These are phyloP conservation scores for Anguilla obscura DNA, from an alignment of 2,797 vertebrate species.

Conservation along the genomic window DNA sequence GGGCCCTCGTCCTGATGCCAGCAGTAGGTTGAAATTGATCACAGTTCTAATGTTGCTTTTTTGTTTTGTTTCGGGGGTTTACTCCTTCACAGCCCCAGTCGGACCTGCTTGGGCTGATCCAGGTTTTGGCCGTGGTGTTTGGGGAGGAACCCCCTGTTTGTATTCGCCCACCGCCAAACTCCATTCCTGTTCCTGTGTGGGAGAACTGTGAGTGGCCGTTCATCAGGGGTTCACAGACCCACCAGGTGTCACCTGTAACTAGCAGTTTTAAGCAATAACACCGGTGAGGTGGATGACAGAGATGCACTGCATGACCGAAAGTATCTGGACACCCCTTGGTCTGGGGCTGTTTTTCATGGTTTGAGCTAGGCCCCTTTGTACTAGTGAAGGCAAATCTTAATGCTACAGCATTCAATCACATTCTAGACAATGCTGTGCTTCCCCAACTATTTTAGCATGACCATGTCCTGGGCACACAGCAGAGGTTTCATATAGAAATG, in stretches of 20 bases:
- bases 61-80: background rate
- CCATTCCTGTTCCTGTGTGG: slow-evolving; percentile 70
- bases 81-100: slow-evolving; percentile 72
- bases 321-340: too few species aligned
- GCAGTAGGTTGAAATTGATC: background rate
- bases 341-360: too few species aligned
- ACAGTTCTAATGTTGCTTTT: background rate
- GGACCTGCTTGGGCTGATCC: slow-evolving; percentile 84
- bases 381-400: too few species aligned
- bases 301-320: too few species aligned
- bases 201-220: slow-evolving; percentile 77
- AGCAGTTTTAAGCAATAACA: background rate
- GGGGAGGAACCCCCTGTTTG: slow-evolving; percentile 84
- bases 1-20: background rate
- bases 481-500: too few species aligned
- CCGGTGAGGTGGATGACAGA: too few species aligned
- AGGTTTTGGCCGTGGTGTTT: slow-evolving; percentile 85
- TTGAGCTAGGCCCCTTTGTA: too few species aligned
- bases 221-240: background rate
- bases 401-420: too few species aligned
- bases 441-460: too few species aligned
- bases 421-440: too few species aligned
- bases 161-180: slow-evolving; percentile 62
- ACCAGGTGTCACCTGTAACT: background rate
- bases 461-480: too few species aligned